Base-by-base conservation (phyloP, 2,113 vertebrate genomes). In the Mionectes macconnelli region DNA sequence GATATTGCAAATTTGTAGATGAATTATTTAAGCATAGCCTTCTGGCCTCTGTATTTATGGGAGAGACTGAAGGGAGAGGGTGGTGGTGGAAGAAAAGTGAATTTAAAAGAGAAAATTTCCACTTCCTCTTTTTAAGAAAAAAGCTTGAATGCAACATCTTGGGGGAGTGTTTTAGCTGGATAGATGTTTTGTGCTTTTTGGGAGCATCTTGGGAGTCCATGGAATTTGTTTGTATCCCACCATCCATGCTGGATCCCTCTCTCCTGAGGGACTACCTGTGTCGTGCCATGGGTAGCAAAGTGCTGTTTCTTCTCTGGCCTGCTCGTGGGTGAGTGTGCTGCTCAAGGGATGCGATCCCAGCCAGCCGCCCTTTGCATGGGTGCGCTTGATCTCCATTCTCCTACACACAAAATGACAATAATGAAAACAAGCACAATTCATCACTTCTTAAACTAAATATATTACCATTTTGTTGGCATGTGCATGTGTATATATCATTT, bases 1-100 rank as follows among this genome's bases (percentile, higher is more conserved):
- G 94, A 97, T 96, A 95, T 64, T 95, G 97, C 97, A 96, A 97
- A 94, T 88, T 95, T 95, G 82, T 94, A 98, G 97, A 97, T 97
- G 97, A 98, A 95, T 98, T 97, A 94, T 89, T 93, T 81, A 97
- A 97, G 96, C 94, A 87, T 91, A 96, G 86, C 89, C 84, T 95
- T 96, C 96, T 96, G 97, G 97, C 92, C 96, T 90, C 91, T 93
- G 78, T 91, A 85, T 96, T 97, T 96, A 94, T 2, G 83, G 96
- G 89, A 97, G 69, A 95, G 80, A 93, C 89, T 60, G 64, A 63
- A 74, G 6, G 0, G 22, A 53, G 0, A 22, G 59, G 4, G 45
- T 19, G 21, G 30, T 10, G 1, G 3, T n/a, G 5, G 3, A 23
- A 25, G 73, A 73, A 84, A 68, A 39, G 44, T 76, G 40, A 74